These are phyloP conservation scores for Netelia fuscicornis DNA, from an alignment of 2,888 invertebrate species.

Conservation along the genomic window DNA sequence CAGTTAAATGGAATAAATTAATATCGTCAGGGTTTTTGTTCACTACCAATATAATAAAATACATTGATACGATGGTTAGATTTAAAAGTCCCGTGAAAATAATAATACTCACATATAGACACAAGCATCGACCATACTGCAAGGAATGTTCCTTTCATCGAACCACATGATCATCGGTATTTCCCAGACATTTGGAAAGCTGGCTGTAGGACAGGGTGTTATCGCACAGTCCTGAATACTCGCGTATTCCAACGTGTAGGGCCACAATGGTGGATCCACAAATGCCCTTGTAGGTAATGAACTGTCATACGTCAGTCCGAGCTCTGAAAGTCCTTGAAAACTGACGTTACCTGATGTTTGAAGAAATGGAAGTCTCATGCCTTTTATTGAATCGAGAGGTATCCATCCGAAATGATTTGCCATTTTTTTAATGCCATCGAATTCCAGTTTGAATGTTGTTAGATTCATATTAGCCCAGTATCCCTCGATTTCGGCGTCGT, in stretches of 20 bases:
- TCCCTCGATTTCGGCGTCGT: slow-evolving; percentile 63
- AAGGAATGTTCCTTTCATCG: slow-evolving; percentile 85
- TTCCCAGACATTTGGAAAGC: slow-evolving; percentile 88
- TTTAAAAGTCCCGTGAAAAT: background rate
- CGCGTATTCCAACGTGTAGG: slow-evolving; percentile 89
- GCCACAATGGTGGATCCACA: slow-evolving; percentile 87
- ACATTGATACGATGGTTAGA: too few relatives aligned
- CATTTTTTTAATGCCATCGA: slow-evolving; percentile 81
- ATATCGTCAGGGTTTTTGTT: too few relatives aligned
- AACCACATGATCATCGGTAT: slow-evolving; percentile 88
- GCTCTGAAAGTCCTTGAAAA: slow-evolving; percentile 86
- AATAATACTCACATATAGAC: slow-evolving; percentile 83
- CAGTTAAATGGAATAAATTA: too few relatives aligned
- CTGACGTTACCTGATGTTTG: slow-evolving; percentile 87
- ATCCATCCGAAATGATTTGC: slow-evolving; percentile 82
- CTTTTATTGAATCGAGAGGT: slow-evolving; percentile 78
- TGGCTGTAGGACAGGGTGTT: slow-evolving; percentile 87
- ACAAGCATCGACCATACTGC: slow-evolving; percentile 87
- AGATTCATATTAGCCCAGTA: slow-evolving; percentile 82
- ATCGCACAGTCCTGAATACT: slow-evolving; percentile 87
- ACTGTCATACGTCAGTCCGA: slow-evolving; percentile 87
- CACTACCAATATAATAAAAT: too few relatives aligned
- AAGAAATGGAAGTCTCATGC: slow-evolving; percentile 86
- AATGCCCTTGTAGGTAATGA: slow-evolving; percentile 87
- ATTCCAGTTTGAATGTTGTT: slow-evolving; percentile 79